These are phyloP conservation scores for Nephila pilipes DNA, from an alignment of 1,140 invertebrate species.

Conservation along the genomic window DNA sequence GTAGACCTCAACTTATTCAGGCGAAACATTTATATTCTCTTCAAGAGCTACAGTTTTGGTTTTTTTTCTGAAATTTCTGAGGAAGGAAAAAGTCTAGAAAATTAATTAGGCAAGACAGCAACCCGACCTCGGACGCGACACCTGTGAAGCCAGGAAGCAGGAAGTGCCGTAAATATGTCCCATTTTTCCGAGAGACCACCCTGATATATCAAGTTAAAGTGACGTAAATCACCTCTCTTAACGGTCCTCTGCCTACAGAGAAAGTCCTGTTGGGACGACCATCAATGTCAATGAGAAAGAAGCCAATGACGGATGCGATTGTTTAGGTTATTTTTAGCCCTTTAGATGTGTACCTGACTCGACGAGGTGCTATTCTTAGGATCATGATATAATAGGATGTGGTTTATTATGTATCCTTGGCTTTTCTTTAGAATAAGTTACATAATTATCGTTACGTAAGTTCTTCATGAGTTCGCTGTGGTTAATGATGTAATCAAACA, in stretches of 20 bases:
- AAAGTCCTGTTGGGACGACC: not conserved
- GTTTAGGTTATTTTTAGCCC: not conserved
- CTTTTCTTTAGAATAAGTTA: no score
- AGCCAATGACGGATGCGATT: not conserved
- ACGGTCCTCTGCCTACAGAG: not conserved
- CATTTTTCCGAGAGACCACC: not conserved
- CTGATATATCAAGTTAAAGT: not conserved
- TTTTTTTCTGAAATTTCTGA: no score
- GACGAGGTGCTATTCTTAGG: no score
- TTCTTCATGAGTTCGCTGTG: no score
- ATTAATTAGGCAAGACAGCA: not conserved
- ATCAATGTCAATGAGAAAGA: not conserved
- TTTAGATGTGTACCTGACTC: no score
- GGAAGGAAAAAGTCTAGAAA: not conserved
- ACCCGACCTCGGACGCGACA: not conserved
- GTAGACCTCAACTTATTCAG: no score
- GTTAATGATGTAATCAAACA: no score
- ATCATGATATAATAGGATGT: no score
- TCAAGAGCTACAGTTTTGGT: no score
- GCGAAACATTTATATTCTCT: no score
- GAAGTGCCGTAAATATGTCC: not conserved
- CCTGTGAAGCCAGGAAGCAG: not conserved
- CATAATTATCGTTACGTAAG: no score
- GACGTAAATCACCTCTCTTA: not conserved
- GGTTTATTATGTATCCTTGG: no score